A percentile compares a stretch with the other conserved stretches of the same genome.
Evolutionary conservation across 1,140 invertebrate genomes (phyloP).

Genomic region (Helicoverpa armigera): DNA sequence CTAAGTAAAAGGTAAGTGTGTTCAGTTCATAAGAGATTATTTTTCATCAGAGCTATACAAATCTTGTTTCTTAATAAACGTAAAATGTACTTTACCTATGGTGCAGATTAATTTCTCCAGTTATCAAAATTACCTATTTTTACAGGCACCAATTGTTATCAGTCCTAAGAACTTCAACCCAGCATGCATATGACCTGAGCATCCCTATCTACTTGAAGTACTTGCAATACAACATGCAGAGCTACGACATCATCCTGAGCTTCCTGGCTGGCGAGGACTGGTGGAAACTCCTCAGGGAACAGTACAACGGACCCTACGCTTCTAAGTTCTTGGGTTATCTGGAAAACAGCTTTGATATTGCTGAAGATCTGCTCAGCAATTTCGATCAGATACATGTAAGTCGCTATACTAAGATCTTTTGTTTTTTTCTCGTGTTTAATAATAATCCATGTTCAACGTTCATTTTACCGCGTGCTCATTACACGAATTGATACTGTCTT

Average conservation of each 20-base stretch:
- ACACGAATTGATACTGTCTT: too few species aligned
- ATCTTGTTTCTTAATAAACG: too few species aligned
- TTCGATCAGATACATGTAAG: conserved; percentile 81
- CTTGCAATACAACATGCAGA: conserved; percentile 72
- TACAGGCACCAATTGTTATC: conserved; percentile 66
- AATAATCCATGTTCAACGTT: too few species aligned
- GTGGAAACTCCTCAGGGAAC: conserved; percentile 71
- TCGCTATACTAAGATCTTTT: background rate
- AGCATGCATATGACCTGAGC: conserved; percentile 75
- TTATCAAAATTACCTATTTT: background rate
- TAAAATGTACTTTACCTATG: too few species aligned
- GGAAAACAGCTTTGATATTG: conserved; percentile 75
- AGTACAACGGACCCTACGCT: conserved; percentile 72
- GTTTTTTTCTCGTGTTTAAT: too few species aligned
- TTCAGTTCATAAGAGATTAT: background rate
- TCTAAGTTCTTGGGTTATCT: conserved; percentile 68
- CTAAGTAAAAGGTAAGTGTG: conserved; percentile 70
- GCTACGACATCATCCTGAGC: conserved; percentile 69
- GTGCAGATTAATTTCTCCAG: background rate
- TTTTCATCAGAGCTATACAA: too few species aligned
- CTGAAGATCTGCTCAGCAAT: conserved; percentile 74
- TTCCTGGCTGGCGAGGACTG: conserved; percentile 79
- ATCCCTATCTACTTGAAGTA: conserved; percentile 79
- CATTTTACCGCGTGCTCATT: too few species aligned
- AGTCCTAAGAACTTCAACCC: conserved; percentile 64